These are phyloP conservation scores for Mus spretus DNA, from an alignment of 2,797 vertebrate genomes.

Conservation along the genomic window DNA sequence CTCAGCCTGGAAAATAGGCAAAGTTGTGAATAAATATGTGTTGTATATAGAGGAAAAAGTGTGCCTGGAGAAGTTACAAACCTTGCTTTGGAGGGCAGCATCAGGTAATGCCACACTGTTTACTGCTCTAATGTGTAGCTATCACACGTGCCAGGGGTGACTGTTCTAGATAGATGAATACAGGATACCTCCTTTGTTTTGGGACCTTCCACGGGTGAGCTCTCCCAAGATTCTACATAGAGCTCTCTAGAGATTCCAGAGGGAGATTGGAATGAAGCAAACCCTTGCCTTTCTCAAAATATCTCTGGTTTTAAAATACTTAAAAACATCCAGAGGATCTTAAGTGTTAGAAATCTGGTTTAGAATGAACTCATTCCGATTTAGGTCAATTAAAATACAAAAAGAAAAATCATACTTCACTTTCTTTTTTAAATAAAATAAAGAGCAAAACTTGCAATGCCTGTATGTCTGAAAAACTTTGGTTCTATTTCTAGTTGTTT, in stretches of 20 bases:
- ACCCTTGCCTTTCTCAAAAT: neutral
- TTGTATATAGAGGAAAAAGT: neutral
- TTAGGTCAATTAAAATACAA: constrained; percentile 40
- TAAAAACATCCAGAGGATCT: neutral
- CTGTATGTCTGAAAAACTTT: constrained; percentile 3
- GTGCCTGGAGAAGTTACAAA: neutral
- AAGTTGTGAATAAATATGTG: neutral
- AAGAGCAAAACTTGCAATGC: constrained; percentile 2
- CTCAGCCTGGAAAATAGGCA: neutral
- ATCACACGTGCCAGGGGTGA: neutral
- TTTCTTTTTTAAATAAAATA: neutral
- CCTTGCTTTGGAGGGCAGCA: constrained; percentile 10
- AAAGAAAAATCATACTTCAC: neutral
- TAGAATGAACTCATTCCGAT: constrained; percentile 48
- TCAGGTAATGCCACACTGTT: neutral
- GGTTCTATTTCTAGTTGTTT: neutral
- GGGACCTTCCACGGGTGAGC: neutral
- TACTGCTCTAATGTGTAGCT: neutral
- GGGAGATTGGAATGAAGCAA: neutral
- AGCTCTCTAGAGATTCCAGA: neutral
- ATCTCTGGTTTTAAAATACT: neutral
- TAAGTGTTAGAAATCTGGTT: constrained; percentile 36
- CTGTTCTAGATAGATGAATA: neutral
- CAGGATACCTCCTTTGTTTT: neutral
- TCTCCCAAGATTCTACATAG: neutral